Percentiles rank a stretch among this genome's conserved stretches.
Conservation (phyloP, 2,113 vertebrate genomes). For the Campylomormyrus numenius region DNA sequence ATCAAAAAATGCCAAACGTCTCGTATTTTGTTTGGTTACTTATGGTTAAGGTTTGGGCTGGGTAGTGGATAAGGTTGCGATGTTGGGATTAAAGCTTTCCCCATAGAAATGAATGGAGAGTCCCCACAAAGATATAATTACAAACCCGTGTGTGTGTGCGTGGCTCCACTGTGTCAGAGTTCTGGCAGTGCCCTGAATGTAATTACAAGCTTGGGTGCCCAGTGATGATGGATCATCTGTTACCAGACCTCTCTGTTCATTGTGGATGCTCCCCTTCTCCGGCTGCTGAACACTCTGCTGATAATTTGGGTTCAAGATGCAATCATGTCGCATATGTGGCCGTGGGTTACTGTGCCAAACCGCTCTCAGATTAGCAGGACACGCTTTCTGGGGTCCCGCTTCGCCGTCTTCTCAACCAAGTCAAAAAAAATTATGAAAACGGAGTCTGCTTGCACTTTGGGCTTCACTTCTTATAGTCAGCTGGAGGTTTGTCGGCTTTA, state of each 20-base stretch:
- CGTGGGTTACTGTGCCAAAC: not conserved
- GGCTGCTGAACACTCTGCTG: not conserved
- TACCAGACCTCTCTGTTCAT: conserved; percentile 23
- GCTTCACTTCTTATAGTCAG: not conserved
- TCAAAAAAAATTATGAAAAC: not conserved
- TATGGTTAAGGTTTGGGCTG: too few relatives aligned
- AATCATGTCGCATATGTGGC: conserved; percentile 6
- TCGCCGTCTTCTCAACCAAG: not conserved
- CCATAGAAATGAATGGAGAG: too few relatives aligned
- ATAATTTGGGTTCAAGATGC: conserved; percentile 7
- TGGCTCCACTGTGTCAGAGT: conserved; percentile 39
- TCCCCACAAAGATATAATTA: too few relatives aligned
- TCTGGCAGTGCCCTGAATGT: conserved; percentile 52
- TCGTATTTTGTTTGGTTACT: not conserved
- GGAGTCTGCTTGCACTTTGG: not conserved
- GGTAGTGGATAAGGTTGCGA: too few relatives aligned
- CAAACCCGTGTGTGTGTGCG: conserved; percentile 24
- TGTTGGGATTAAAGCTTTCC: too few relatives aligned
- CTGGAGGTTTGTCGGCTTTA: not conserved
- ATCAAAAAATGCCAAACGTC: too few relatives aligned
- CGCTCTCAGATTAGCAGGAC: not conserved
- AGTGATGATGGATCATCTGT: conserved; percentile 65
- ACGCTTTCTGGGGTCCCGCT: not conserved
- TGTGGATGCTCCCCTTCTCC: not conserved
- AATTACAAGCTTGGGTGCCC: conserved; percentile 64